These are phyloP conservation scores for Palythoa grandis DNA, from an alignment of 92 coral and sea anemone species.

Conservation along the genomic window DNA sequence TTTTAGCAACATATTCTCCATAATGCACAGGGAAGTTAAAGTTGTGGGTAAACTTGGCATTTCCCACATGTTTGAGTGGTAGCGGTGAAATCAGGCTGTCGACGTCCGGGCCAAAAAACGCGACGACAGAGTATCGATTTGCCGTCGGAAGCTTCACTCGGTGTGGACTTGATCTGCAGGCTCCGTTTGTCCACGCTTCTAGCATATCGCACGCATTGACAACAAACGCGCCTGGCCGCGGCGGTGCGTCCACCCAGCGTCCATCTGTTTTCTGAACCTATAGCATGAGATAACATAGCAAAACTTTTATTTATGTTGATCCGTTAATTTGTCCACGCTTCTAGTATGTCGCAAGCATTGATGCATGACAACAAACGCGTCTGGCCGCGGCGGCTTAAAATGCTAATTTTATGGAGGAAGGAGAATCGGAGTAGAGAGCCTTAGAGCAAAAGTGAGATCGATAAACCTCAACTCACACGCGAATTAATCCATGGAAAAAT, in stretches of 20 bases:
- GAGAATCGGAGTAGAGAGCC: too few species aligned
- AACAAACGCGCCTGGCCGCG: constrained; percentile 30
- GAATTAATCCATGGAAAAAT: too few species aligned
- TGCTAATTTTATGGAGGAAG: too few species aligned
- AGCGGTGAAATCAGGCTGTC: constrained; percentile 23
- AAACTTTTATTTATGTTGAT: background rate
- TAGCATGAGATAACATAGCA: background rate
- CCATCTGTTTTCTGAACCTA: constrained; percentile 31
- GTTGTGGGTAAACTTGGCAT: background rate
- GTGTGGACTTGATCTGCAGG: constrained; percentile 24
- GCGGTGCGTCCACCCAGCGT: constrained; percentile 31
- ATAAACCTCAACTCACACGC: too few species aligned
- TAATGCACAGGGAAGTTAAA: constrained; percentile 30
- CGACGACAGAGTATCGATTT: constrained; percentile 26
- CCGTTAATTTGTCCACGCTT: background rate
- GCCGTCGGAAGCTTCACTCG: constrained; percentile 26
- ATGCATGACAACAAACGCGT: too few species aligned
- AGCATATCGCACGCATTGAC: constrained; percentile 39
- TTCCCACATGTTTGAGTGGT: constrained; percentile 10
- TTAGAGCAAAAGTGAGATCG: too few species aligned
- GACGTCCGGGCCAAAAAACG: constrained; percentile 30
- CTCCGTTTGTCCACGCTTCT: constrained; percentile 40
- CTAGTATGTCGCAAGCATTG: background rate
- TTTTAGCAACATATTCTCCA: constrained; percentile 28
- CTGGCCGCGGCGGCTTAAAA: too few species aligned